A percentile compares a stretch with the other conserved stretches of the same genome.
phyloP scores from a whole-genome alignment of 2,888 invertebrate species.

The Cephus pygmeus region DNA sequence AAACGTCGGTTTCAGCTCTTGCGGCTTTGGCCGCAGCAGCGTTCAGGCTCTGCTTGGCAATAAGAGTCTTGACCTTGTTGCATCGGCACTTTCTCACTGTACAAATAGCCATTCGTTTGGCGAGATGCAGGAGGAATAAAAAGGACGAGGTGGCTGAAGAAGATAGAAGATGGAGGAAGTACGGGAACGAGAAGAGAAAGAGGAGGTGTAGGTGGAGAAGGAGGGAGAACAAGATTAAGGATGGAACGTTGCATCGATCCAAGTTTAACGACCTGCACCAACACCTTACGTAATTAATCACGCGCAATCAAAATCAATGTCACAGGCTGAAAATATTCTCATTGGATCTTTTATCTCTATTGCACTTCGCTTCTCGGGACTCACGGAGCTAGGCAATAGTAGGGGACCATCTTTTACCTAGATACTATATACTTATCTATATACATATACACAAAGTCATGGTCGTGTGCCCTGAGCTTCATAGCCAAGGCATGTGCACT shows the following conservation, averaged over 20 bases:
- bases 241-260: not conserved
- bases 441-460: not conserved
- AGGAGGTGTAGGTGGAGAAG: conserved; percentile 2
- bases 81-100: not conserved
- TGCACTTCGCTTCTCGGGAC: not conserved
- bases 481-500: not conserved
- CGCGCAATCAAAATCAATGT: not conserved
- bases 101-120: not conserved
- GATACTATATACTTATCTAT: not conserved
- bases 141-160: not conserved
- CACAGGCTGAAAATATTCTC: not conserved
- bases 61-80: not conserved
- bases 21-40: conserved; percentile 38
- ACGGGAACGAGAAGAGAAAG: conserved; percentile 8
- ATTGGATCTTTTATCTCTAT: not conserved
- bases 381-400: not conserved
- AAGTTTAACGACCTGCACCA: not conserved
- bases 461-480: not conserved
- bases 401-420: not conserved
- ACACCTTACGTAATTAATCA: not conserved
- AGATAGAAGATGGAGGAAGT: conserved; percentile 4
- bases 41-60: conserved; percentile 20
- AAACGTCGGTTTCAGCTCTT: not conserved
- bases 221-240: not conserved
- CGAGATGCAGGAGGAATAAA: not conserved